phyloP scores from a whole-genome alignment of 2,113 vertebrate genomes.

The Tachuris rubrigastra region DNA sequence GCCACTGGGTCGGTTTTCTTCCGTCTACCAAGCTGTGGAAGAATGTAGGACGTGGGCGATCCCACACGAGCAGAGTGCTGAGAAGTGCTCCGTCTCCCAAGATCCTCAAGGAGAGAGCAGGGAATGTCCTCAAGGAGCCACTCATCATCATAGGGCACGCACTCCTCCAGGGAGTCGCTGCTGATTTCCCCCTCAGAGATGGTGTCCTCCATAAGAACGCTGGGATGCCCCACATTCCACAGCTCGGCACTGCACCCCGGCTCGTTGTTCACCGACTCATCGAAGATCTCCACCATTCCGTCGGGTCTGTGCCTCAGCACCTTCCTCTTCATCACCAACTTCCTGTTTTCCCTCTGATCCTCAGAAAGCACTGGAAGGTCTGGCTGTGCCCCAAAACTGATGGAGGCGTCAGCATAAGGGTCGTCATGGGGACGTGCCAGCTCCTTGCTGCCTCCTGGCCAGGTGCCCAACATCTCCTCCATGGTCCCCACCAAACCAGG shows the following conservation, averaged over 20 bases:
- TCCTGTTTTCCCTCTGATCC: neutral
- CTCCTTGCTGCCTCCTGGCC: neutral
- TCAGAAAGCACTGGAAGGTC: neutral
- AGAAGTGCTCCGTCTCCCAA: neutral
- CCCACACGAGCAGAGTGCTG: neutral
- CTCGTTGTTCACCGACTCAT: conserved; percentile 22
- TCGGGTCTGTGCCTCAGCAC: conserved; percentile 68
- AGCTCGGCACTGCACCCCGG: neutral
- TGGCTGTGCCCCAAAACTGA: neutral
- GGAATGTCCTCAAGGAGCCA: neutral
- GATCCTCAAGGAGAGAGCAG: neutral
- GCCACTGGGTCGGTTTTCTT: conserved; percentile 69
- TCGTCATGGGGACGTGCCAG: neutral
- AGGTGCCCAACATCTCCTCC: neutral
- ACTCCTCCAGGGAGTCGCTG: neutral
- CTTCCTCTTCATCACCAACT: conserved; percentile 72
- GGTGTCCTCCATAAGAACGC: neutral
- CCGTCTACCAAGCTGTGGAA: accelerated
- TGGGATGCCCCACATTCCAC: neutral
- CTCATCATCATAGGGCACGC: neutral
- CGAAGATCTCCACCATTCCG: conserved; percentile 52
- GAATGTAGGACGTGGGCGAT: conserved; percentile 62
- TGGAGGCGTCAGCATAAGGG: conserved; percentile 34
- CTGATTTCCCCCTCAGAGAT: neutral
- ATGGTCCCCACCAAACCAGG: neutral